phyloP scores from a whole-genome alignment of 1,140 invertebrate species.

The Ridgeia piscesae region DNA sequence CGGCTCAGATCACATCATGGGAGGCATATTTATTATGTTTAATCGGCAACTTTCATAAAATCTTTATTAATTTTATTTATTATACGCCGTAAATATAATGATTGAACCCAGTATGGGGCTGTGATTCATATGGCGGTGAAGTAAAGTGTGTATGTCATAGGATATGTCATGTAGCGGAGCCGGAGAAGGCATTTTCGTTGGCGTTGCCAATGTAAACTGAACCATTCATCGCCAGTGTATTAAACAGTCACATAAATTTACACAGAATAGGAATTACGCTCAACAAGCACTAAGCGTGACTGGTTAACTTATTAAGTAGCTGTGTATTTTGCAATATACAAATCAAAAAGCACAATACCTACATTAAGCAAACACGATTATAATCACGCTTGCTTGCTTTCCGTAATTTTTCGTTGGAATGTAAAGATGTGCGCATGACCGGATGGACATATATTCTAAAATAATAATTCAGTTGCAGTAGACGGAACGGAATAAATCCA shows the following conservation, averaged over 20 bases:
- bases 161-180: no score
- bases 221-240: not conserved
- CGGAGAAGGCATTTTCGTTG: no score
- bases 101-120: no score
- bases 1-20: no score
- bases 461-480: not conserved
- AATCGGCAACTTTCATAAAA: no score
- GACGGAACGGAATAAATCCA: not conserved
- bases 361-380: not conserved
- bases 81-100: no score
- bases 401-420: not conserved
- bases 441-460: not conserved
- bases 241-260: not conserved
- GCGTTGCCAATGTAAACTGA: conserved; percentile 22
- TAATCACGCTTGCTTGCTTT: not conserved
- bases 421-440: not conserved
- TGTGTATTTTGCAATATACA: not conserved
- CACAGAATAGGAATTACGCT: not conserved
- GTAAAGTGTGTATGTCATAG: no score
- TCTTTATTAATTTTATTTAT: no score
- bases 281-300: not conserved
- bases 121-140: no score
- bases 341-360: not conserved
- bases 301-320: not conserved
- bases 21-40: no score